These are phyloP conservation scores for Glareola pratincola DNA, from an alignment of 2,113 vertebrate species.

Conservation along the genomic window DNA sequence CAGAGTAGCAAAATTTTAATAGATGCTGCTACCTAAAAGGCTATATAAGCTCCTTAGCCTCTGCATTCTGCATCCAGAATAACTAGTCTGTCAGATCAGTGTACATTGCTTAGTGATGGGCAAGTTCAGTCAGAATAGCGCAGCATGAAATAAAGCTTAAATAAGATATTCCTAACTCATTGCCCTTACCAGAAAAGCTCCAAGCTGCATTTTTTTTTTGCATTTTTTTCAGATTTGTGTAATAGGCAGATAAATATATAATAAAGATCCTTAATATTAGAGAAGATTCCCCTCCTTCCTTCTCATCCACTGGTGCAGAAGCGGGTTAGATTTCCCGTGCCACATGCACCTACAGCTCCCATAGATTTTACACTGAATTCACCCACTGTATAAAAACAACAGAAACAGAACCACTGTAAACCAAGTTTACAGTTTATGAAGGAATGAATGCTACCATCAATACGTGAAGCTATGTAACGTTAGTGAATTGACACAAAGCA, in stretches of 20 bases:
- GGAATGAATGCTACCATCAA: background rate
- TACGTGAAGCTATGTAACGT: background rate
- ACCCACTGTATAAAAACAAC: background rate
- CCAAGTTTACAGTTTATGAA: background rate
- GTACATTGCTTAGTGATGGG: background rate
- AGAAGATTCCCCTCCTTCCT: background rate
- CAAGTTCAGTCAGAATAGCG: background rate
- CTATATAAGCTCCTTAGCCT: background rate
- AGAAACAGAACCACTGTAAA: background rate
- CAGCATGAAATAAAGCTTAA: background rate
- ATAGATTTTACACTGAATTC: background rate
- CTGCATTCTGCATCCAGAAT: background rate
- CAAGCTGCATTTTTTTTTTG: background rate
- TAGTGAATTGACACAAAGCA: background rate
- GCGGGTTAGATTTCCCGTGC: background rate
- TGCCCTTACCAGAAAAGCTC: background rate
- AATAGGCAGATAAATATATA: background rate
- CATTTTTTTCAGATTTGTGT: background rate
- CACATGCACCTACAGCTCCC: background rate
- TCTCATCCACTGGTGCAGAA: background rate
- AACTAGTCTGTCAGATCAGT: background rate
- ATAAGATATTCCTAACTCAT: background rate
- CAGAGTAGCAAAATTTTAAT: background rate
- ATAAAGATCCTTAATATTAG: background rate
- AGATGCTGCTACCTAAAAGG: background rate